Conservation (phyloP, 2,113 vertebrate genomes). For the Pterocles orientalis region DNA sequence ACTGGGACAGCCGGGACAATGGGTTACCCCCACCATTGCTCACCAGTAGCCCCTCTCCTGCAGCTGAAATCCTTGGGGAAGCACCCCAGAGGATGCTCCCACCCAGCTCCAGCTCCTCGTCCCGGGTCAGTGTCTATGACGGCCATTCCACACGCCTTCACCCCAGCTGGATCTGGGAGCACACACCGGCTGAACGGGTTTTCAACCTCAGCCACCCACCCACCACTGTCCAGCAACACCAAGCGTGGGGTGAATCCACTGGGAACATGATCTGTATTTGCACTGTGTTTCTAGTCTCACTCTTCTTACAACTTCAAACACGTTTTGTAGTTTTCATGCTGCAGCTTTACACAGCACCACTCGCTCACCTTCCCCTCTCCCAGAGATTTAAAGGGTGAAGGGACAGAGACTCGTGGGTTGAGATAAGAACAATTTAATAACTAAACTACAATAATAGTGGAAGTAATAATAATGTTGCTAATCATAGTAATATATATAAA, state of each 20-base stretch:
- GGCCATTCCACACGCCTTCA: fast-evolving
- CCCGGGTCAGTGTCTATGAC: no score
- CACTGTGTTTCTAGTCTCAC: fast-evolving
- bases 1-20: fast-evolving
- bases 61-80: not conserved
- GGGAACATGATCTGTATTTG: not conserved
- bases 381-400: no score
- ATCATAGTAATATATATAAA: no score
- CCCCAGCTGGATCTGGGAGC: not conserved
- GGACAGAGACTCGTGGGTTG: no score
- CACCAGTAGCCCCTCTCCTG: not conserved
- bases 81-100: not conserved
- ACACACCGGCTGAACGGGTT: fast-evolving
- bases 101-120: not conserved
- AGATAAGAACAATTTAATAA: no score
- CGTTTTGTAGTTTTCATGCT: not conserved
- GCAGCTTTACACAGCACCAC: no score
- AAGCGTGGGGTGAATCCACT: not conserved
- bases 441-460: no score
- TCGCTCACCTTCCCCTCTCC: no score
- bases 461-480: no score
- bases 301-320: not conserved
- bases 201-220: not conserved
- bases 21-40: not conserved
- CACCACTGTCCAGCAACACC: not conserved